Conservation (phyloP, 2,888 invertebrate species). For the Scrobipalpa costella region DNA sequence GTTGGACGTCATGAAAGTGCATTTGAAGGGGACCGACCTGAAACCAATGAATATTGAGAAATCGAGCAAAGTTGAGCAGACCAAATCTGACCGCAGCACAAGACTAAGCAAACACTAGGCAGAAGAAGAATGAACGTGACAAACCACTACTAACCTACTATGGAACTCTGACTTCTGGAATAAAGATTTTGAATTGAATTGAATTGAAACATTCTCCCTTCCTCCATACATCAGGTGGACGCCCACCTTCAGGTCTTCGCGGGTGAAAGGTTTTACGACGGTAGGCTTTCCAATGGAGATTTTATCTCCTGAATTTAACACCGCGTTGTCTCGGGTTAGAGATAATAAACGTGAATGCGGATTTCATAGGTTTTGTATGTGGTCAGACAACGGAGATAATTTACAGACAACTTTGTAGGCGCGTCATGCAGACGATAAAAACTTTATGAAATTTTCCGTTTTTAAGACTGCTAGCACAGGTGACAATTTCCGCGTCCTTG, state of each 20-base stretch:
- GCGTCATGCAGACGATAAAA: not conserved
- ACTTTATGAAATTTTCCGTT: not conserved
- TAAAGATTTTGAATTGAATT: no score
- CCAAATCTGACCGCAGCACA: no score
- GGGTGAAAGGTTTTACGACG: constrained; percentile 26
- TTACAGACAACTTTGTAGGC: not conserved
- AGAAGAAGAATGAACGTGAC: no score
- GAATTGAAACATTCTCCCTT: not conserved
- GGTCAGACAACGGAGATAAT: not conserved
- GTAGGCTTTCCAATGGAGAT: constrained; percentile 29
- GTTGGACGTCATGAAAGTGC: no score
- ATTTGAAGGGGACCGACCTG: no score
- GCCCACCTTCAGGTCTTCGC: not conserved
- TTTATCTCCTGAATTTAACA: constrained; percentile 21
- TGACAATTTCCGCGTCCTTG: not conserved
- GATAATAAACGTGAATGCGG: constrained; percentile 6
- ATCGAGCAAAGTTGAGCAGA: no score
- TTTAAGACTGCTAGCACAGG: no score
- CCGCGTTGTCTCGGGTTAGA: constrained; percentile 17
- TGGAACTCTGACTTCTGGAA: no score
- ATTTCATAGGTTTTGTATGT: constrained; percentile 3
- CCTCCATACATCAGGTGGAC: not conserved
- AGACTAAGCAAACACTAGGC: no score
- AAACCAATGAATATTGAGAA: no score
- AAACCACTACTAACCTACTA: no score